Evolutionary conservation across 1,140 invertebrate genomes (phyloP).

Genomic region (Diachasmimorpha longicaudata): DNA sequence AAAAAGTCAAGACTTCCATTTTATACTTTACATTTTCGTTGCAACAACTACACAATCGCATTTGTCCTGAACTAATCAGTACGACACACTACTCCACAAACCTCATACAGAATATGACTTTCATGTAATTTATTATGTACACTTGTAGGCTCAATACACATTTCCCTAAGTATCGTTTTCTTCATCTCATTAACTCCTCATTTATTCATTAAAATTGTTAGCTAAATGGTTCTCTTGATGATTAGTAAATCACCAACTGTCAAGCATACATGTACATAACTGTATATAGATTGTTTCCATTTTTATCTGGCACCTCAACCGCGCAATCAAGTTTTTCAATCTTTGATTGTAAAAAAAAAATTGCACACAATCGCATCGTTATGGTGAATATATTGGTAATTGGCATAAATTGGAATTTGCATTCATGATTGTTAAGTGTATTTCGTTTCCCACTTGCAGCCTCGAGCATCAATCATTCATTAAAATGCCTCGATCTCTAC

Average conservation of each 20-base stretch:
- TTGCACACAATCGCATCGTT: background rate
- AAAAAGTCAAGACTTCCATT: too few species aligned
- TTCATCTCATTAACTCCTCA: background rate
- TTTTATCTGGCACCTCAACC: background rate
- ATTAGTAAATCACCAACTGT: background rate
- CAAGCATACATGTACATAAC: background rate
- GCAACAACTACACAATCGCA: conserved; percentile 34
- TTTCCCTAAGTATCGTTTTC: conserved; percentile 1
- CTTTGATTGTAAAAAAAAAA: background rate
- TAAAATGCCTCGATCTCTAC: background rate
- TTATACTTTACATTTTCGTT: conserved; percentile 23
- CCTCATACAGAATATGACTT: conserved; percentile 18
- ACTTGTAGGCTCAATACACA: background rate
- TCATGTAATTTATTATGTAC: conserved; percentile 14
- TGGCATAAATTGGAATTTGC: background rate
- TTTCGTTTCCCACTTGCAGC: conserved; percentile 25
- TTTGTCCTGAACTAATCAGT: background rate
- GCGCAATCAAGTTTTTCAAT: background rate
- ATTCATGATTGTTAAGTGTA: conserved; percentile 26
- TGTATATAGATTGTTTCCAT: background rate
- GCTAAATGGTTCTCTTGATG: background rate
- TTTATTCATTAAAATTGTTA: background rate
- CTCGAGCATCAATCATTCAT: background rate
- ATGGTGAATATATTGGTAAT: background rate
- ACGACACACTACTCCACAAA: background rate